phyloP scores from a whole-genome alignment of 2,797 vertebrate genomes.

The Anguilla pacifica region DNA sequence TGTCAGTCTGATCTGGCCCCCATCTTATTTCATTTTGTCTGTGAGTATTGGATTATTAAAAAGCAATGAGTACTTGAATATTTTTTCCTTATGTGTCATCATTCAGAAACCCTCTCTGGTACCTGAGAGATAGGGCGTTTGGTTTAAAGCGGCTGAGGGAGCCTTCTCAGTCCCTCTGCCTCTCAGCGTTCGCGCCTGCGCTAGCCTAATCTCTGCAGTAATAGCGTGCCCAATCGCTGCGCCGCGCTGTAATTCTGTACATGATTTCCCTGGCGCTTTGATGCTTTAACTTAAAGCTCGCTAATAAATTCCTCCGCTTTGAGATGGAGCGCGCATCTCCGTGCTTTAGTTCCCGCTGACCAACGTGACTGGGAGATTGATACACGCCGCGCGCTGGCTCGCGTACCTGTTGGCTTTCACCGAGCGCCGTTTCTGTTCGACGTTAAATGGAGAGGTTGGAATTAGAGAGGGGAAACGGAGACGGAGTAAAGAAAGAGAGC shows the following conservation, averaged over 20 bases:
- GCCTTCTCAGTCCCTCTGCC: background rate
- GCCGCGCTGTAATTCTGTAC: background rate
- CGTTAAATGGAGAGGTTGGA: background rate
- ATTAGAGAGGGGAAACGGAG: background rate
- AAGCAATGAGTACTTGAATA: background rate
- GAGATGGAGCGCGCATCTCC: background rate
- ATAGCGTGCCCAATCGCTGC: background rate
- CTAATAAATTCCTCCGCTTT: background rate
- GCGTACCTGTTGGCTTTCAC: background rate
- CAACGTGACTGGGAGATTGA: background rate
- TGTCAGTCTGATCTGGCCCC: background rate
- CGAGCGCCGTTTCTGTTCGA: background rate
- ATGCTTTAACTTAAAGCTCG: slow-evolving; percentile 28
- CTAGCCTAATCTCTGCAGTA: background rate
- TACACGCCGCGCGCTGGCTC: background rate
- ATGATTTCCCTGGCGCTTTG: slow-evolving; percentile 27
- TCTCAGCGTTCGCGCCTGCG: background rate
- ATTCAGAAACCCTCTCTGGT: background rate
- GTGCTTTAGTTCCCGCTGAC: background rate
- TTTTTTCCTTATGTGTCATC: background rate
- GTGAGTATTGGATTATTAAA: background rate
- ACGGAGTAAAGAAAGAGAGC: background rate
- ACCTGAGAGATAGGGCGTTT: background rate
- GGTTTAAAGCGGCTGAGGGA: background rate
- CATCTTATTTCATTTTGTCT: background rate